phyloP scores from a whole-genome alignment of 2,113 vertebrate species.

The Laterallus jamaicensis region DNA sequence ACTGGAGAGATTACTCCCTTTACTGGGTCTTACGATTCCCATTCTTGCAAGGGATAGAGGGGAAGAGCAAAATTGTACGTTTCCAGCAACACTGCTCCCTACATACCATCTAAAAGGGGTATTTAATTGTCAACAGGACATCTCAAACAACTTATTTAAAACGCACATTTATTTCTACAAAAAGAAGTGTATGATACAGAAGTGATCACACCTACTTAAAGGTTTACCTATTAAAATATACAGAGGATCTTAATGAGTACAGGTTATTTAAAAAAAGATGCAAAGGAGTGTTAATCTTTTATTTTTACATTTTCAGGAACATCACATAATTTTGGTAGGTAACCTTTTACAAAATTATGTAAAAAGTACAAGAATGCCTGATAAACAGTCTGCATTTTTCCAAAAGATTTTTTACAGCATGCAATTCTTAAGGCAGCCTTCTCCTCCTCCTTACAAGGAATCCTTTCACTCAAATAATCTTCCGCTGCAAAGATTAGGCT shows the following conservation, averaged over 20 bases:
- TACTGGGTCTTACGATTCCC: not conserved
- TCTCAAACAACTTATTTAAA: constrained; percentile 75
- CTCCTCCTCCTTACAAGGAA: constrained; percentile 77
- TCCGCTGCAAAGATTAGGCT: constrained; percentile 81
- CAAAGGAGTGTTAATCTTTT: constrained; percentile 80
- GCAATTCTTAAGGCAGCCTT: constrained; percentile 88
- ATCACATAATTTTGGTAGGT: constrained; percentile 82
- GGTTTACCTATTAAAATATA: constrained; percentile 81
- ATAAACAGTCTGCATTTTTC: constrained; percentile 82
- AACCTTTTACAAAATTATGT: constrained; percentile 85
- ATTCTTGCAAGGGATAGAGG: not conserved
- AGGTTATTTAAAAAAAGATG: constrained; percentile 80
- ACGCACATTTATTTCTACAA: constrained; percentile 85
- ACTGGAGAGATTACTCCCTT: not conserved
- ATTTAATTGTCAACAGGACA: constrained; percentile 73
- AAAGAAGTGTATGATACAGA: constrained; percentile 79
- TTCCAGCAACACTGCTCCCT: not conserved
- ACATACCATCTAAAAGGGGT: constrained; percentile 40
- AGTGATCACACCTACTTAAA: constrained; percentile 71
- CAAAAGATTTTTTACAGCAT: constrained; percentile 85
- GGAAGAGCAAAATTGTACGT: not conserved
- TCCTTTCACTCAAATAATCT: constrained; percentile 82
- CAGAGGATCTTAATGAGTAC: constrained; percentile 75
- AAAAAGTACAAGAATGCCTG: constrained; percentile 84
- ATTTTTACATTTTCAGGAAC: constrained; percentile 80